Evolutionary conservation across 2,113 vertebrate genomes (phyloP).

Genomic region (Macrotis lagotis): DNA sequence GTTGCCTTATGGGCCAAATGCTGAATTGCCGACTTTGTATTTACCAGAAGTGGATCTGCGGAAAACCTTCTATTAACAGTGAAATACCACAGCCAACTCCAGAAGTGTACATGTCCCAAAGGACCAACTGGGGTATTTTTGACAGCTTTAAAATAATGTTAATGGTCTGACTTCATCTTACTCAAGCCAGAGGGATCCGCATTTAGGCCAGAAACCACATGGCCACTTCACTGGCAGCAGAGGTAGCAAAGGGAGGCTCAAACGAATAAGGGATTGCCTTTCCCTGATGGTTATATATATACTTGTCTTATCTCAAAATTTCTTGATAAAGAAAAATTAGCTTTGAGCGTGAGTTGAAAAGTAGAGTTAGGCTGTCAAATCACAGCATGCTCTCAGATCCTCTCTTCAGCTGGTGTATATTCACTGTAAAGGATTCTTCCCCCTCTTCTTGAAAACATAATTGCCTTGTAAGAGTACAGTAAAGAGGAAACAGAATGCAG

Average conservation of each 20-base stretch:
- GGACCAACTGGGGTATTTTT: constrained; percentile 60
- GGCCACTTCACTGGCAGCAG: constrained; percentile 15
- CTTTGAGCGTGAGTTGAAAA: background rate
- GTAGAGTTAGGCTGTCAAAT: background rate
- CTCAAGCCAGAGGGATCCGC: constrained; percentile 40
- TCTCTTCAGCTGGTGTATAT: background rate
- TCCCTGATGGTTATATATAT: background rate
- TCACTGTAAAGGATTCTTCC: background rate
- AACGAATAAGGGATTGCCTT: background rate
- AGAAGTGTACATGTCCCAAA: constrained; percentile 1
- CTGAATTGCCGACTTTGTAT: constrained; percentile 57
- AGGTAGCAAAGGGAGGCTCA: constrained; percentile 16
- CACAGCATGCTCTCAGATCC: background rate
- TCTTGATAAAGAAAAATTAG: constrained; percentile 30
- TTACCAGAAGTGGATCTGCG: constrained; percentile 44
- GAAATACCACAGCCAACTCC: constrained; percentile 53
- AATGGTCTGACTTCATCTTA: constrained; percentile 69
- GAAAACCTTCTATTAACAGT: constrained; percentile 51
- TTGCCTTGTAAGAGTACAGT: background rate
- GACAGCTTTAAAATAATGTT: constrained; percentile 63
- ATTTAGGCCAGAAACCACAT: constrained; percentile 64
- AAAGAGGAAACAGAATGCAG: background rate
- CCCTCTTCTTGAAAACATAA: constrained; percentile 17
- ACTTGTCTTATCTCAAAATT: background rate
- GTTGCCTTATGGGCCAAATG: constrained; percentile 44